phyloP scores from a whole-genome alignment of 2,113 vertebrate species.

The Zingel zingel region DNA sequence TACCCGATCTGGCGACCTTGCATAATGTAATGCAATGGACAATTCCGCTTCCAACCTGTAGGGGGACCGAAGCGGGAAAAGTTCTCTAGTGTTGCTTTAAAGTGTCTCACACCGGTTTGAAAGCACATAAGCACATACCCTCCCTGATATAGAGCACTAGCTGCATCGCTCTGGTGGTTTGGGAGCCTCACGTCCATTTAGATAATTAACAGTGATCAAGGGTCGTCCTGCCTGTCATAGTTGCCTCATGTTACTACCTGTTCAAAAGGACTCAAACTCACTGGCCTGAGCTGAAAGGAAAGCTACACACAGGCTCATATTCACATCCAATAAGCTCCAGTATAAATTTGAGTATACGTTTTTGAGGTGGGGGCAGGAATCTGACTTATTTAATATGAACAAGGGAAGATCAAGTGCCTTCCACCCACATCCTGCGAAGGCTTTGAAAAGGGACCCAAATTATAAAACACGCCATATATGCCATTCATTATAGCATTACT shows the following conservation, averaged over 20 bases:
- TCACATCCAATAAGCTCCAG: constrained; percentile 75
- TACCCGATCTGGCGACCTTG: too few species aligned
- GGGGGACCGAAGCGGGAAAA: too few species aligned
- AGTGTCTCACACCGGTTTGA: constrained; percentile 29
- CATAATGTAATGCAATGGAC: too few species aligned
- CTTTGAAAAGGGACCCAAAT: constrained; percentile 71
- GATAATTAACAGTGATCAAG: constrained; percentile 84
- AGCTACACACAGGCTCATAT: constrained; percentile 67
- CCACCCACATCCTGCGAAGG: constrained; percentile 60
- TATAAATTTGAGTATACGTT: constrained; percentile 65
- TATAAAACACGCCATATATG: constrained; percentile 31
- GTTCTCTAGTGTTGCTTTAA: too few species aligned
- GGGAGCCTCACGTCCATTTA: constrained; percentile 79
- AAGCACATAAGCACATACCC: constrained; percentile 14
- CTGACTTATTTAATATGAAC: constrained; percentile 81
- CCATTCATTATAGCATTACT: constrained; percentile 19
- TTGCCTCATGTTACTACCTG: constrained; percentile 76
- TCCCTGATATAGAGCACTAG: constrained; percentile 47
- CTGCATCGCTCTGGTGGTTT: constrained; percentile 70
- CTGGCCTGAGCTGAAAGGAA: constrained; percentile 81
- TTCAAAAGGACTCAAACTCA: constrained; percentile 82
- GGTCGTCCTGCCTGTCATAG: constrained; percentile 79
- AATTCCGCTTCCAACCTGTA: too few species aligned
- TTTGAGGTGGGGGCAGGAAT: constrained; percentile 71
- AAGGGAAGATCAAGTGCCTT: constrained; percentile 78